These are phyloP conservation scores for Stictocephala bisonia DNA, from an alignment of 2,888 invertebrate species.

Conservation along the genomic window DNA sequence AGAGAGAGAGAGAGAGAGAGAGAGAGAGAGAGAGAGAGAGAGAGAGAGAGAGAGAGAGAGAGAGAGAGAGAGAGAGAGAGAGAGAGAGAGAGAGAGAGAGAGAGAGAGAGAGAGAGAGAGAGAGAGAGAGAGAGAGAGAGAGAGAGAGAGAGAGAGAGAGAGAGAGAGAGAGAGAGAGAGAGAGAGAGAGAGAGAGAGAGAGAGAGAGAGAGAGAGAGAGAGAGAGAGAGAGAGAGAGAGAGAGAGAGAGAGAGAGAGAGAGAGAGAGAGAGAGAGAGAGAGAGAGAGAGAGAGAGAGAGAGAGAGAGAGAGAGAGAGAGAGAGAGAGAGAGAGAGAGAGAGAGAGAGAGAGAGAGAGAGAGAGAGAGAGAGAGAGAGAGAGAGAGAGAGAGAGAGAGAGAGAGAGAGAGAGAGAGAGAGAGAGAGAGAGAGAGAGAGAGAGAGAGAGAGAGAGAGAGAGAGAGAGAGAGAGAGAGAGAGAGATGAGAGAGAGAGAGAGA, in stretches of 20 bases:
- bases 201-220: constrained; percentile 23
- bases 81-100: constrained; percentile 9
- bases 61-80: not conserved
- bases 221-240: constrained; percentile 20
- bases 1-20: constrained; percentile 29
- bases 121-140: constrained; percentile 24
- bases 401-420: constrained; percentile 29
- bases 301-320: constrained; percentile 29
- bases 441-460: constrained; percentile 4
- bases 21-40: constrained; percentile 29
- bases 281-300: constrained; percentile 1
- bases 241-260: constrained; percentile 9
- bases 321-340: constrained; percentile 21
- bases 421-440: constrained; percentile 4
- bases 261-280: constrained; percentile 17
- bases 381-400: constrained; percentile 14
- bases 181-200: constrained; percentile 24
- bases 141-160: constrained; percentile 26
- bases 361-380: constrained; percentile 16
- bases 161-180: constrained; percentile 20
- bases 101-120: constrained; percentile 20
- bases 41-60: constrained; percentile 29
- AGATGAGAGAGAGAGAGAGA: constrained; percentile 22
- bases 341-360: constrained; percentile 19
- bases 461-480: constrained; percentile 19